These are phyloP conservation scores for Mirounga angustirostris DNA, from an alignment of 2,113 vertebrate species.

Conservation along the genomic window DNA sequence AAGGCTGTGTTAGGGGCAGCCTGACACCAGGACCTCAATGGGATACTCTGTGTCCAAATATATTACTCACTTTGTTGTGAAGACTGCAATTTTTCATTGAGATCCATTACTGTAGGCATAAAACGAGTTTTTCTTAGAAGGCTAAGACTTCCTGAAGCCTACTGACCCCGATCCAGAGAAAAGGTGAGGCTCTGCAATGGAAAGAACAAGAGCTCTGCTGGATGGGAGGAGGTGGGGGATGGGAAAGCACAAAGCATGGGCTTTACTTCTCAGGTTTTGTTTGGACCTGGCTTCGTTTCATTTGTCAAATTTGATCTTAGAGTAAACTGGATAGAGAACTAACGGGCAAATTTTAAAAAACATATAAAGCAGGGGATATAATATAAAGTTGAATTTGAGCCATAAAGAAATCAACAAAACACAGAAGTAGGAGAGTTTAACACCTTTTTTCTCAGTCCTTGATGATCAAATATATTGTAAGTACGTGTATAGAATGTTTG, in stretches of 20 bases:
- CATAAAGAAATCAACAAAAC: background rate
- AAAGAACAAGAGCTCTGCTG: background rate
- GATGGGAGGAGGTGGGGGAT: fast-evolving
- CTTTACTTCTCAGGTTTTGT: background rate
- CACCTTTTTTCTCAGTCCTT: background rate
- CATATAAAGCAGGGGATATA: background rate
- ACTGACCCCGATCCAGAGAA: background rate
- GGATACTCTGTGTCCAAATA: background rate
- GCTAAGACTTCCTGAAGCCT: background rate
- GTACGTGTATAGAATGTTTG: background rate
- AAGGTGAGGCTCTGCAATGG: too few species aligned
- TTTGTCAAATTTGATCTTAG: background rate
- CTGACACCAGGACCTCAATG: background rate
- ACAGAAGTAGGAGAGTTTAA: background rate
- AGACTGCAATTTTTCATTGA: background rate
- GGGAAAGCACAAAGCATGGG: background rate
- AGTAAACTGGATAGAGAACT: background rate
- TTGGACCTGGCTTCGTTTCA: background rate
- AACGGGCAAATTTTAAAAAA: background rate
- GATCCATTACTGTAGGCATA: background rate
- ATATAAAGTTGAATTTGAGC: background rate
- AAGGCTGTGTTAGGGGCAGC: background rate
- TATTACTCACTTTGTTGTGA: background rate
- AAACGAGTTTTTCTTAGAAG: background rate
- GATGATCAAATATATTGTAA: background rate